A percentile compares a stretch with the other conserved stretches of the same genome.
Evolutionary conservation across 2,888 invertebrate species (phyloP).

Genomic region (Agonopterix heracliana): DNA sequence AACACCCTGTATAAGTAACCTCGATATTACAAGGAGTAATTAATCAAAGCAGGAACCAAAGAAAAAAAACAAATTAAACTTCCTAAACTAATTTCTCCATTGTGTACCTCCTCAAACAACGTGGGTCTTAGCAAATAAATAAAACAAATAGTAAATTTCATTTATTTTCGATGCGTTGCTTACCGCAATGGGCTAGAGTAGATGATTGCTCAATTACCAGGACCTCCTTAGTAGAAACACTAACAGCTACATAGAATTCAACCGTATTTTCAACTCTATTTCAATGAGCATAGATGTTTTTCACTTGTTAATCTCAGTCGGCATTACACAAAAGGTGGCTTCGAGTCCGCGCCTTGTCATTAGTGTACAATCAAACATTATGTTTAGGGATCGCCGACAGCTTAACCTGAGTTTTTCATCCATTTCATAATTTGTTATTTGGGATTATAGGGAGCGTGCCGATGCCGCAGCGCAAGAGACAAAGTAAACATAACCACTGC

Average conservation of each 20-base stretch:
- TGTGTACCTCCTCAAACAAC: constrained; percentile 31
- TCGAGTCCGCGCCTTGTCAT: constrained; percentile 71
- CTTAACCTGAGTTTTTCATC: constrained; percentile 71
- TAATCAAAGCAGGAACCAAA: background rate
- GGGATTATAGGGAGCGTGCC: constrained; percentile 68
- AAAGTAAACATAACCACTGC: constrained; percentile 62
- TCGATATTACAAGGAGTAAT: background rate
- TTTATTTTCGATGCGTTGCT: constrained; percentile 67
- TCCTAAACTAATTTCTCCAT: background rate
- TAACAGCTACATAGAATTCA: constrained; percentile 38
- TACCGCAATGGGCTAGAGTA: constrained; percentile 71
- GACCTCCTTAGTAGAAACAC: constrained; percentile 73
- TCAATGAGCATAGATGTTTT: constrained; percentile 48
- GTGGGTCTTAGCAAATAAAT: constrained; percentile 36
- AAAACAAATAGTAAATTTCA: constrained; percentile 68
- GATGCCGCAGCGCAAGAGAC: constrained; percentile 56
- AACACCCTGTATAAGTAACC: too few species aligned
- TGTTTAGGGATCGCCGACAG: constrained; percentile 75
- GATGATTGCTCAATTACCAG: constrained; percentile 75
- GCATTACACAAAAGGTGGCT: constrained; percentile 67
- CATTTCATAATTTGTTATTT: constrained; percentile 74
- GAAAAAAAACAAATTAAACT: background rate
- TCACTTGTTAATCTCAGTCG: constrained; percentile 56
- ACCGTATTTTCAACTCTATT: constrained; percentile 57
- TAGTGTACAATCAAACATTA: constrained; percentile 73